These are phyloP conservation scores for Trypoxylon attenuatum DNA, from an alignment of 2,888 invertebrate species.

Conservation along the genomic window DNA sequence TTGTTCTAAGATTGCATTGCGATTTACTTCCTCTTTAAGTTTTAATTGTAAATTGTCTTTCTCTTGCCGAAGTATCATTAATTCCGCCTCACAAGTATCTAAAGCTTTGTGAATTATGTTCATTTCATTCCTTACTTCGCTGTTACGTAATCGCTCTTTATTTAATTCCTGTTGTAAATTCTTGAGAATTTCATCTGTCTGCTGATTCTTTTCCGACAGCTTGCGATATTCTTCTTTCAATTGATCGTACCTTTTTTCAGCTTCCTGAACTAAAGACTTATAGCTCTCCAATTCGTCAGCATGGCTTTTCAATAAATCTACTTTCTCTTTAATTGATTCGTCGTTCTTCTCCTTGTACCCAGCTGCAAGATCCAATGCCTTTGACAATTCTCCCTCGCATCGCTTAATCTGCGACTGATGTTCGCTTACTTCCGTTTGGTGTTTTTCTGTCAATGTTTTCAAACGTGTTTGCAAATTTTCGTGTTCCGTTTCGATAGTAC, in stretches of 20 bases:
- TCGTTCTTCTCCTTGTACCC: conserved; percentile 73
- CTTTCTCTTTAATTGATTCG: conserved; percentile 65
- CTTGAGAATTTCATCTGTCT: conserved; percentile 62
- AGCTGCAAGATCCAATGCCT: conserved; percentile 80
- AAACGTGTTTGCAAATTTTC: conserved; percentile 71
- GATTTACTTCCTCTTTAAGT: conserved; percentile 76
- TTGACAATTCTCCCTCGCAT: conserved; percentile 83
- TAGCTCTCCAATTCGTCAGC: conserved; percentile 69
- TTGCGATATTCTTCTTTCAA: conserved; percentile 63
- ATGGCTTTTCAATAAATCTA: conserved; percentile 65
- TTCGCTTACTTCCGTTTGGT: conserved; percentile 75
- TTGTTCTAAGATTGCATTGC: conserved; percentile 76
- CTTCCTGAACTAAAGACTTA: conserved; percentile 66
- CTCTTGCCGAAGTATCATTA: conserved; percentile 73
- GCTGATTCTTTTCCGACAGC: conserved; percentile 60
- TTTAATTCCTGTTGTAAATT: conserved; percentile 68
- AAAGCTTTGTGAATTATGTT: conserved; percentile 69
- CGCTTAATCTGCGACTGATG: conserved; percentile 78
- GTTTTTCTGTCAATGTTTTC: conserved; percentile 76
- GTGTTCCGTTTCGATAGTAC: conserved; percentile 71
- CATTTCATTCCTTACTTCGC: conserved; percentile 70
- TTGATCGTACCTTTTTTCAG: conserved; percentile 65
- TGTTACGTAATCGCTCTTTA: conserved; percentile 65
- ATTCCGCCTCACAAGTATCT: conserved; percentile 72
- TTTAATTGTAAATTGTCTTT: conserved; percentile 77